Percentiles rank a stretch among this genome's conserved stretches.
phyloP scores from a whole-genome alignment of 2,797 vertebrate genomes.

The Pogoniulus pusillus region DNA sequence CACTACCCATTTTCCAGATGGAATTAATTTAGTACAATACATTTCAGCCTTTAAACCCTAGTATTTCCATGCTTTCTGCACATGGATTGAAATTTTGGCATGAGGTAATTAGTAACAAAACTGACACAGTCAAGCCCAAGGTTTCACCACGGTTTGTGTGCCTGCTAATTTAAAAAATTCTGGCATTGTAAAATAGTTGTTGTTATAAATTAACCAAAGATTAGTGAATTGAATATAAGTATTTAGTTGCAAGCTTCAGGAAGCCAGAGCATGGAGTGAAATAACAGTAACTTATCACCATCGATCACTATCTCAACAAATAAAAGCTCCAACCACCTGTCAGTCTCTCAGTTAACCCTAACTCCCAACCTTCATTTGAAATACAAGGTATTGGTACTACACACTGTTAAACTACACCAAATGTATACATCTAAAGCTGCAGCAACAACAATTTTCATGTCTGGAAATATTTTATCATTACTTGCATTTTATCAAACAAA shows the following conservation, averaged over 20 bases:
- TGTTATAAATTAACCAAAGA: neutral
- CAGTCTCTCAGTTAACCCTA: neutral
- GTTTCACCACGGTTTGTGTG: neutral
- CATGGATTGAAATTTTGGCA: constrained; percentile 37
- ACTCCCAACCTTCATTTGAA: neutral
- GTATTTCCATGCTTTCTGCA: constrained; percentile 26
- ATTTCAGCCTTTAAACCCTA: constrained; percentile 49
- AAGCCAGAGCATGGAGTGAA: neutral
- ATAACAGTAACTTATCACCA: neutral
- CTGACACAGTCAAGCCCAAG: neutral
- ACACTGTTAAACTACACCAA: neutral
- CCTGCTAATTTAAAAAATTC: neutral
- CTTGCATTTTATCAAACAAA: neutral
- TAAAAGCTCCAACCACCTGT: neutral
- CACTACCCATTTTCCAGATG: constrained; percentile 56
- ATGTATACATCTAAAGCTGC: neutral
- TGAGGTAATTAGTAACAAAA: neutral
- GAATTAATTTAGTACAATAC: constrained; percentile 50
- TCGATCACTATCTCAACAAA: neutral
- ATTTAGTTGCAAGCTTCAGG: neutral
- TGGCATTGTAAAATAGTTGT: neutral
- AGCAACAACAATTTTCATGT: neutral
- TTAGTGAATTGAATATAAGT: neutral
- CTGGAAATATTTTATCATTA: neutral
- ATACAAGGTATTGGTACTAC: neutral